Conservation (phyloP, 1,140 invertebrate species). For the Grapholita molesta region DNA sequence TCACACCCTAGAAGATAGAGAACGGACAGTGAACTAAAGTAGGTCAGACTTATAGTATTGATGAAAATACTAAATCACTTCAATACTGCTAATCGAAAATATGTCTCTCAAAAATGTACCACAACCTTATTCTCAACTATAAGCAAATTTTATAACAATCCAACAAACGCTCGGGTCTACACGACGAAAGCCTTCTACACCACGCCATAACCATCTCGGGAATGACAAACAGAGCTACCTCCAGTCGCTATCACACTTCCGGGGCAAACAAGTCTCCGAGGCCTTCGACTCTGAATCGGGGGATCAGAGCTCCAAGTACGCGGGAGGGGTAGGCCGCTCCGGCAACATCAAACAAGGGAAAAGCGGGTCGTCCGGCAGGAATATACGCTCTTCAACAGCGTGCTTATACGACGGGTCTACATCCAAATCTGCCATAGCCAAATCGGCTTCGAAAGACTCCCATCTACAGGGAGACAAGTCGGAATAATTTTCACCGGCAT, state of each 20-base stretch:
- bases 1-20: slow-evolving; percentile 38
- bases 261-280: slow-evolving; percentile 49
- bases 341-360: slow-evolving; percentile 55
- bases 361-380: slow-evolving; percentile 70
- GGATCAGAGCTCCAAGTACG: slow-evolving; percentile 71
- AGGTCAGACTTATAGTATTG: slow-evolving; percentile 43
- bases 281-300: slow-evolving; percentile 64
- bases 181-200: slow-evolving; percentile 39
- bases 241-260: slow-evolving; percentile 41
- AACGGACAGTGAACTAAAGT: slow-evolving; percentile 48
- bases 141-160: slow-evolving; percentile 63
- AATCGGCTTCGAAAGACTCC: slow-evolving; percentile 77
- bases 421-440: slow-evolving; percentile 73
- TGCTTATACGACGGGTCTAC: slow-evolving; percentile 76
- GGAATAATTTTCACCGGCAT: slow-evolving; percentile 72
- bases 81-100: slow-evolving; percentile 69
- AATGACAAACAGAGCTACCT: slow-evolving; percentile 29
- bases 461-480: slow-evolving; percentile 67
- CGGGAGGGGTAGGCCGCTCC: slow-evolving; percentile 63
- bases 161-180: slow-evolving; percentile 51
- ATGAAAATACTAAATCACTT: slow-evolving; percentile 61
- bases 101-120: slow-evolving; percentile 70
- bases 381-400: slow-evolving; percentile 80
- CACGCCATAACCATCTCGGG: slow-evolving; percentile 31
- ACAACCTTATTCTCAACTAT: slow-evolving; percentile 70